A percentile compares a stretch with the other conserved stretches of the same genome.
Evolutionary conservation across 2,113 vertebrate genomes (phyloP).

Genomic region (Litocranius walleri): DNA sequence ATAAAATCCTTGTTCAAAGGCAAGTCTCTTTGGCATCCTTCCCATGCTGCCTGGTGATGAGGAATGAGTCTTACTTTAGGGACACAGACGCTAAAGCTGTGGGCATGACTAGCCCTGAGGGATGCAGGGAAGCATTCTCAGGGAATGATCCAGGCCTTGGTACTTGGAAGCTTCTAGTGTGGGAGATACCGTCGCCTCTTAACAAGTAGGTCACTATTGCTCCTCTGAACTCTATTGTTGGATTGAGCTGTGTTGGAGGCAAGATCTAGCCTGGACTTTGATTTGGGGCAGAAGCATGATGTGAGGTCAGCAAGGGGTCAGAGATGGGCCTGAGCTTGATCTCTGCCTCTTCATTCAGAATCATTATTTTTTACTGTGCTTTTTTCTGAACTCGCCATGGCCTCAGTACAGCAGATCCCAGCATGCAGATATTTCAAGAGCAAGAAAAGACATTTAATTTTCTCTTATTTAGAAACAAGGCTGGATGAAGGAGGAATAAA

Average conservation of each 20-base stretch:
- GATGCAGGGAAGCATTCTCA: neutral
- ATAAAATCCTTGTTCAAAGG: neutral
- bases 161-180: neutral
- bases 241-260: neutral
- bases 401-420: neutral
- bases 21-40: neutral
- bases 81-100: neutral
- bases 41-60: neutral
- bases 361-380: neutral
- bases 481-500: neutral
- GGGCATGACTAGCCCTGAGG: neutral
- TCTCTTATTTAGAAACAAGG: constrained; percentile 21
- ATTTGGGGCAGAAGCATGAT: neutral
- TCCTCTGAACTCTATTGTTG: neutral
- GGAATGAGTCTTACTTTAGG: neutral
- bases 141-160: neutral
- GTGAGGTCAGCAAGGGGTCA: neutral
- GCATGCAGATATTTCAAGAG: neutral
- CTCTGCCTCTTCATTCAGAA: neutral
- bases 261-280: neutral
- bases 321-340: neutral
- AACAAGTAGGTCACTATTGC: neutral
- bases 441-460: neutral
- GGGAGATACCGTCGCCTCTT: neutral
- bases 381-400: neutral